These are phyloP conservation scores for Macroteleia sp. DNA, from an alignment of 2,888 invertebrate genomes.

Conservation along the genomic window DNA sequence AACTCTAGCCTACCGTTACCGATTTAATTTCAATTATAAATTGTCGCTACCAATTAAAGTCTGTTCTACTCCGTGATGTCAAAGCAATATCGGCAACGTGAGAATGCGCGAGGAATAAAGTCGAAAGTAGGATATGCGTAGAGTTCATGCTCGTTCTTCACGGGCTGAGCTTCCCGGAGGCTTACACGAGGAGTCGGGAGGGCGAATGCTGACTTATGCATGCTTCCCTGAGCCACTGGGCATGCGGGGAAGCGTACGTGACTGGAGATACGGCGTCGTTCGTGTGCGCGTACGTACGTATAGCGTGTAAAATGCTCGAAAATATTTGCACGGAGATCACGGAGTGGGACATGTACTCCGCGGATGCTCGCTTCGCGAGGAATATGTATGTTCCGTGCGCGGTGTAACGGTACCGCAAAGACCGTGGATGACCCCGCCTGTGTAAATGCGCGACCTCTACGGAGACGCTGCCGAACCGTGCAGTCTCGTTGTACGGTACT, in stretches of 20 bases:
- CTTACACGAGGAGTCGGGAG: constrained; percentile 9
- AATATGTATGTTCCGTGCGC: constrained; percentile 74
- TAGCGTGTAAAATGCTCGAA: constrained; percentile 55
- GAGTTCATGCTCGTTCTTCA: constrained; percentile 33
- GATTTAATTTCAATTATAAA: constrained; percentile 8
- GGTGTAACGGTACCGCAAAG: constrained; percentile 78
- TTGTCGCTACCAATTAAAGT: constrained; percentile 15
- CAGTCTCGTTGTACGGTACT: constrained; percentile 52
- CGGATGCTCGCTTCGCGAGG: constrained; percentile 65
- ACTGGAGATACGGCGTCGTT: constrained; percentile 61
- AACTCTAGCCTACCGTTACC: neutral
- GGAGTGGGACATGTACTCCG: constrained; percentile 43
- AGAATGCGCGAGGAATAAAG: constrained; percentile 29
- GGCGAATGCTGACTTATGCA: constrained; percentile 74
- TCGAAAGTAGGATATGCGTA: constrained; percentile 48
- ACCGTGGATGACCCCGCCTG: constrained; percentile 80
- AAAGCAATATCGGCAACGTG: constrained; percentile 29
- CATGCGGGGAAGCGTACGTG: constrained; percentile 69
- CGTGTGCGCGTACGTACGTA: constrained; percentile 44
- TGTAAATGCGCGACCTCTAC: constrained; percentile 81
- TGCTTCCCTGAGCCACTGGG: constrained; percentile 70
- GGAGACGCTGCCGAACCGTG: constrained; percentile 66
- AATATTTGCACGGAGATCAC: constrained; percentile 58
- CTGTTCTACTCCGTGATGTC: constrained; percentile 10
- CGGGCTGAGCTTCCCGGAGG: constrained; percentile 25